Percentiles rank a stretch among this genome's conserved stretches.
These are phyloP conservation scores for Pelodytes ibericus DNA, from an alignment of 2,797 vertebrate species.

Conservation along the genomic window DNA sequence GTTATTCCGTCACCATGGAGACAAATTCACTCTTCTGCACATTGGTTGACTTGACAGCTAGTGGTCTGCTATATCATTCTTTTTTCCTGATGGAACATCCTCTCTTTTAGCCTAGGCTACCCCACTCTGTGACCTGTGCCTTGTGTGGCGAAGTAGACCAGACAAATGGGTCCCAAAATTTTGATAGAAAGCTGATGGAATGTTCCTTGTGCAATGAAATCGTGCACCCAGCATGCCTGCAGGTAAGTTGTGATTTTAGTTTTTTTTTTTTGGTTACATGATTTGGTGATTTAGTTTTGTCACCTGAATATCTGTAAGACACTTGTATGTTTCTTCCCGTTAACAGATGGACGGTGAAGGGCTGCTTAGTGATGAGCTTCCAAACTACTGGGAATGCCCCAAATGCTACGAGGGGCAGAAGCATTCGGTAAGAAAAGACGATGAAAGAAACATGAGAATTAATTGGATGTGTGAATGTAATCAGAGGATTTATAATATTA, in stretches of 20 bases:
- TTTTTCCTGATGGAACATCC: background rate
- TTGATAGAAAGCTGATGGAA: slow-evolving; percentile 92
- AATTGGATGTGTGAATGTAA: too few relatives aligned
- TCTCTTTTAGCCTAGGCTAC: slow-evolving; percentile 85
- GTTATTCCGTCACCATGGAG: too few relatives aligned
- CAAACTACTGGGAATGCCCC: slow-evolving; percentile 97
- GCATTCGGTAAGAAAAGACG: slow-evolving; percentile 75
- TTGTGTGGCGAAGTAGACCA: slow-evolving; percentile 90
- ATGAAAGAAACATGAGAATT: background rate
- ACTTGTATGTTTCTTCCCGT: slow-evolving; percentile 15
- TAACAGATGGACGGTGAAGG: slow-evolving; percentile 92
- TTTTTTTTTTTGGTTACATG: too few relatives aligned
- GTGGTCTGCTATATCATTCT: too few relatives aligned
- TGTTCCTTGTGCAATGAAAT: slow-evolving; percentile 96
- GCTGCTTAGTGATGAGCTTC: slow-evolving; percentile 90
- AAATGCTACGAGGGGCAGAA: slow-evolving; percentile 90
- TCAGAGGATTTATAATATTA: too few relatives aligned
- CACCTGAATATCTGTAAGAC: background rate
- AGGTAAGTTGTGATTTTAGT: slow-evolving; percentile 71
- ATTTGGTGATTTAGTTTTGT: too few relatives aligned
- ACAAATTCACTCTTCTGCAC: too few relatives aligned
- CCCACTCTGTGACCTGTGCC: slow-evolving; percentile 91
- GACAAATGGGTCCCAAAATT: slow-evolving; percentile 78
- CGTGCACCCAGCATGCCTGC: slow-evolving; percentile 90
- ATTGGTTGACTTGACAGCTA: too few relatives aligned